A percentile compares a stretch with the other conserved stretches of the same genome.
These are phyloP conservation scores for Regulus satrapa DNA, from an alignment of 2,113 vertebrate species.

Conservation along the genomic window DNA sequence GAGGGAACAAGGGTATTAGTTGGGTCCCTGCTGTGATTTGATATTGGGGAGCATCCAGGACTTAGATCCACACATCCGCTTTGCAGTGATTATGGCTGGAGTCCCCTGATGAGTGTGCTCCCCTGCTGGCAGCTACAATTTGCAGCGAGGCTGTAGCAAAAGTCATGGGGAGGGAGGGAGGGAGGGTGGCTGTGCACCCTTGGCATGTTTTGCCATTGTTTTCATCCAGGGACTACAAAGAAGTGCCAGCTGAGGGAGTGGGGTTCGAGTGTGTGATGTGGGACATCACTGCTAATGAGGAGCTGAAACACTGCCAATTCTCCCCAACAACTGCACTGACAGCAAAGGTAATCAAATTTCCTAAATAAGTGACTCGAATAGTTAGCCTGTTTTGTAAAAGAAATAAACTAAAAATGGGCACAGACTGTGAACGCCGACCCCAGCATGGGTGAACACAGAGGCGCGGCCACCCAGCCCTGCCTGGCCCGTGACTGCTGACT, in stretches of 20 bases:
- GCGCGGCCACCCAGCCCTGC: neutral
- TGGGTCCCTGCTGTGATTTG: neutral
- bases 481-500: neutral
- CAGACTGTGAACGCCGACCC: accelerated
- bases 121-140: neutral
- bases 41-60: constrained; percentile 16
- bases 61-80: neutral
- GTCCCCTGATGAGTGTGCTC: neutral
- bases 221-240: neutral
- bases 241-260: neutral
- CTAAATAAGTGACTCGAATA: accelerated
- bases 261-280: neutral
- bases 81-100: neutral
- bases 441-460: neutral
- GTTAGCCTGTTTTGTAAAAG: neutral
- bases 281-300: neutral
- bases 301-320: neutral
- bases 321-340: accelerated
- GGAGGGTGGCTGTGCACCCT: neutral
- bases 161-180: neutral
- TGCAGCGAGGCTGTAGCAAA: neutral
- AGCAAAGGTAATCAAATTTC: neutral
- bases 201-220: neutral
- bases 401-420: accelerated
- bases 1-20: neutral